phyloP scores from a whole-genome alignment of 2,113 vertebrate species.

The Phasianus colchicus region DNA sequence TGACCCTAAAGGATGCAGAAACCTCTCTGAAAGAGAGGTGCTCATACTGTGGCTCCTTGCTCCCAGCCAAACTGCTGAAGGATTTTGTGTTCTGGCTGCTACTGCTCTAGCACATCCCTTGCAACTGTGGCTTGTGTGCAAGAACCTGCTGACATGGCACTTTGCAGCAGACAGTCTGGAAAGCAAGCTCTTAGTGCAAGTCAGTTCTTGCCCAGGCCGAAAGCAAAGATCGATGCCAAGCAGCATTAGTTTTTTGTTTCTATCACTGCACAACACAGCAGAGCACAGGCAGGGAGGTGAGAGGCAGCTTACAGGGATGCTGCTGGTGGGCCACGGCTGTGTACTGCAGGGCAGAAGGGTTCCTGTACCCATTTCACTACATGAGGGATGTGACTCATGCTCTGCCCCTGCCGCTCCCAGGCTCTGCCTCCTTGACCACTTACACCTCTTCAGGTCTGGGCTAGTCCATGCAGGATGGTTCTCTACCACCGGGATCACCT shows the following conservation, averaged over 20 bases:
- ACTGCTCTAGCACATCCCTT: background rate
- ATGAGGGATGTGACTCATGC: background rate
- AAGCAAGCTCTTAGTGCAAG: background rate
- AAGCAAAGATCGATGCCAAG: background rate
- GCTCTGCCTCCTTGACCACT: background rate
- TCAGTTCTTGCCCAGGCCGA: background rate
- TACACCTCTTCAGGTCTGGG: background rate
- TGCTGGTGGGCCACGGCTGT: background rate
- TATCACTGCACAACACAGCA: rapidly evolving
- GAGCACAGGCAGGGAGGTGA: background rate
- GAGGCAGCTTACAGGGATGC: background rate
- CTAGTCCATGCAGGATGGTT: background rate
- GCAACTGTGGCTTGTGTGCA: background rate
- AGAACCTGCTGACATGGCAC: background rate
- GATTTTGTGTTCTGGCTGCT: background rate
- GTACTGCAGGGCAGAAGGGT: background rate
- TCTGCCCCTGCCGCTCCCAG: rapidly evolving
- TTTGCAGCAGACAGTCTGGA: background rate
- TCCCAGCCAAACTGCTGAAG: background rate
- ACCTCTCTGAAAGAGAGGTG: background rate
- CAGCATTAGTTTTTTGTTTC: background rate
- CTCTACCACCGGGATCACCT: background rate
- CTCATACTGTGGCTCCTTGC: background rate
- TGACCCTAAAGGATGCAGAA: background rate
- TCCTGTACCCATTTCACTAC: background rate